These are phyloP conservation scores for Saccopteryx leptura DNA, from an alignment of 2,113 vertebrate genomes.

Conservation along the genomic window DNA sequence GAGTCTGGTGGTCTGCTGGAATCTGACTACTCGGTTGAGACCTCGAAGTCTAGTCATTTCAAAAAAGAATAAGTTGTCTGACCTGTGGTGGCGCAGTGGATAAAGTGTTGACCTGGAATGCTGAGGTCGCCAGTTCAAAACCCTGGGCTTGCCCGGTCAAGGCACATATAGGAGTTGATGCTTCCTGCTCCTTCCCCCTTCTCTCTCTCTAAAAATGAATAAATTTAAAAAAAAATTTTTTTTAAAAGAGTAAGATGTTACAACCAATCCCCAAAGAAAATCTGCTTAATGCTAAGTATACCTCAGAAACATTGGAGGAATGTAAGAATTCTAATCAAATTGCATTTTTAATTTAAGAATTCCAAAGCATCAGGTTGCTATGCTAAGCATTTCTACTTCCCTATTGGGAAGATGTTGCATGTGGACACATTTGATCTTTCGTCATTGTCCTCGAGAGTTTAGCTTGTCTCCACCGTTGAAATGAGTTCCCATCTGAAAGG, in stretches of 20 bases:
- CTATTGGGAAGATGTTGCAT: rapidly evolving
- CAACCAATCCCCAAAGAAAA: not conserved
- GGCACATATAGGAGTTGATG: too few species aligned
- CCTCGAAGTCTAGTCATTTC: not conserved
- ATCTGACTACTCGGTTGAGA: not conserved
- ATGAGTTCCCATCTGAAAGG: not conserved
- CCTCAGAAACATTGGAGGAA: rapidly evolving
- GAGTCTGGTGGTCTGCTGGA: not conserved
- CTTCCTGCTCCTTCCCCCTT: too few species aligned
- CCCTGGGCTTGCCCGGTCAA: too few species aligned
- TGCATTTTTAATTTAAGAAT: not conserved
- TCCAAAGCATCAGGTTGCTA: rapidly evolving
- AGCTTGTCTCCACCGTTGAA: not conserved
- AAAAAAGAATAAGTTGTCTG: not conserved
- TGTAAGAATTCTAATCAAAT: rapidly evolving
- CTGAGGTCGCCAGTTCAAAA: too few species aligned
- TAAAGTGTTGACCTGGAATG: too few species aligned
- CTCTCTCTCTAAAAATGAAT: too few species aligned
- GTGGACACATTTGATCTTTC: rapidly evolving
- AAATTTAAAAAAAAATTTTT: too few species aligned
- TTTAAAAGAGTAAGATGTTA: not conserved
- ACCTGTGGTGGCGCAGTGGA: too few species aligned
- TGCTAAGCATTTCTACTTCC: not conserved
- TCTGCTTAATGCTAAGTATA: not conserved
- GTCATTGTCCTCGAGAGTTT: rapidly evolving